Base-by-base conservation (phyloP, 2,113 vertebrate species). In the Lontra canadensis region DNA sequence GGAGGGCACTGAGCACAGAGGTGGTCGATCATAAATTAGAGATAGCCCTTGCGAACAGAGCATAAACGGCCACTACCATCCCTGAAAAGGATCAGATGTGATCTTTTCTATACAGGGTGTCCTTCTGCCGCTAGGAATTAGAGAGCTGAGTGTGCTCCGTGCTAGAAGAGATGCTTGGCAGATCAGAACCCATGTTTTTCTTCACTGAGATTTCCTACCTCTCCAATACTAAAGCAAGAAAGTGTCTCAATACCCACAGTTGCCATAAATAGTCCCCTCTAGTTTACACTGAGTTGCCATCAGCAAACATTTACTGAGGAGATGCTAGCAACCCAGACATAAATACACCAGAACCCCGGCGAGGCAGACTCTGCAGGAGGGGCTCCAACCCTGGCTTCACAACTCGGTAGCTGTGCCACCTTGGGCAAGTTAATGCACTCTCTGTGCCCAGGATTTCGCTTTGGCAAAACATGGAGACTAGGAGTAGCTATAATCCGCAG, bases 401-500 rank as follows among this genome's bases (percentile, higher is more conserved):
- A 17, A 2, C 1, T 39, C 4, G 2, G n/a, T 3, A 23, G 21
- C 71, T 47, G 7, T 36, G 25, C 42, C 42, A 29, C 49, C 29
- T 25, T 1, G 13, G 15, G 39, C 18, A 49, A 87, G 26, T 21
- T 14, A 26, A 34, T 6, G 15, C 21, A 52, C 26, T 63, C 78
- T 44, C 74, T 42, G 36, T 44, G 71, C 57, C 76, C 25, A 20
- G 7, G 1, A 25, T 44, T 55, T 26, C 18, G 29, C 39, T 76
- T 44, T n/a, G 0, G 2, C 20, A 36, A 61, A 15, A 59, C 0
- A 0, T 39, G 20, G 12, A 31, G 25, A 55, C 34, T 12, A 59
- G 14, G 2, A 17, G 39, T 20, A 7, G 1, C 55, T 49, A 1
- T 21, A 47, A 36, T 0, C 13, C 31, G n/a, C 21, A 20, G 65